Evolutionary conservation across 2,888 invertebrate species (phyloP), one percentile per base, ranked within the genome.

Genomic region (Dorcus parallelipipedus): DNA sequence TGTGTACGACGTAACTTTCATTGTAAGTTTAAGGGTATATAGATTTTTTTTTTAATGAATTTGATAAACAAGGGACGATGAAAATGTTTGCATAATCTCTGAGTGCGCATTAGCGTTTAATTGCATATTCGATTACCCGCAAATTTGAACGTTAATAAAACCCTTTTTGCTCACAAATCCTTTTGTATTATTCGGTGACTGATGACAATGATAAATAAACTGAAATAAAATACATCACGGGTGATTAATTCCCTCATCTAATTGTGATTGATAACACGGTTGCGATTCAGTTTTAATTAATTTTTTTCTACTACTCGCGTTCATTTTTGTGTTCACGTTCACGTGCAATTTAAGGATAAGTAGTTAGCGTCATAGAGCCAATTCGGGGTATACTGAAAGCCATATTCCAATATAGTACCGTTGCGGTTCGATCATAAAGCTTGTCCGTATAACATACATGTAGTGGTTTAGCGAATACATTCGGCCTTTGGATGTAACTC

Each of bases 221-320:
- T 60, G 56, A 56, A 54, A 58, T 64, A 59, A 60, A 59, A 59
- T 66, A 64, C 62, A 58, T 58, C 55, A 53, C 52, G 59, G 52
- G 58, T 64, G 64, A 64, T 58, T 66, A 65, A 67, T 66, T 58
- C 60, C 45, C 26, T 14, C 58, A 58, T 65, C 64, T 66, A 67
- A 67, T 67, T 66, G 64, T 66, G 67, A 67, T 67, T 67, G 67
- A 67, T 66, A 65, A 59, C 65, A 55, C 54, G 59, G 60, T 66
- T 68, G 61, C 61, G 58, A 66, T 64, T 64, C 53, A 54, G 53
- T 58, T 66, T 66, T 64, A 63, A 64, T 64, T 63, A 63, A 62
- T 52, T 59, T 56, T 55, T 51, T 38, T 33, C 26, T 3, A 4
- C 26, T 33, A 33, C 3, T 33, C 7, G 20, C 20, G 7, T 6